These are phyloP conservation scores for Ruditapes philippinarum DNA, from an alignment of 1,140 invertebrate genomes.

Conservation along the genomic window DNA sequence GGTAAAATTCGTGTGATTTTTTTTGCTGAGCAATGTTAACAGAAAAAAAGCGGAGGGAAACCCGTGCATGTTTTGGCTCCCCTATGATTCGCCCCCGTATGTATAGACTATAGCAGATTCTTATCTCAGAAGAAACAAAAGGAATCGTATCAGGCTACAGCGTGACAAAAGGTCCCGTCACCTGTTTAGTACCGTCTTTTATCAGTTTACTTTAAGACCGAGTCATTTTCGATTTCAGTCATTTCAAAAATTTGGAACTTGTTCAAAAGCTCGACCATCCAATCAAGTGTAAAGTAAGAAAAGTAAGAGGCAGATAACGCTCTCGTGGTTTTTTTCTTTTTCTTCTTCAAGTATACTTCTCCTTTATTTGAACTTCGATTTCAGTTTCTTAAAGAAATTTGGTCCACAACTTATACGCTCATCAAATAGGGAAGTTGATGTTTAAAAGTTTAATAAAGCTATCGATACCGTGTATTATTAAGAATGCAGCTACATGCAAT, in stretches of 20 bases:
- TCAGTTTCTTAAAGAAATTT: conserved; percentile 14
- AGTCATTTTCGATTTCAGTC: conserved; percentile 15
- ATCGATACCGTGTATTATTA: conserved; percentile 14
- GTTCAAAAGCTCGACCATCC: conserved; percentile 2
- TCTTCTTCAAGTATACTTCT: neutral
- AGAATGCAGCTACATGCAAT: neutral
- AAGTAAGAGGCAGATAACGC: conserved; percentile 26
- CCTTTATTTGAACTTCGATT: conserved; percentile 1
- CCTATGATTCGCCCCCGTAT: neutral
- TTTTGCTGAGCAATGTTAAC: neutral
- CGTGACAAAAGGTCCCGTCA: conserved; percentile 33
- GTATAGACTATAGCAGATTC: neutral
- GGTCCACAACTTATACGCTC: neutral
- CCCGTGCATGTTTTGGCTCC: no score
- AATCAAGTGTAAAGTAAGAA: conserved; percentile 9
- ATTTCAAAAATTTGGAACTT: conserved; percentile 4
- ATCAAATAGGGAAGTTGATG: conserved; percentile 11
- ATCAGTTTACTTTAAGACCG: neutral
- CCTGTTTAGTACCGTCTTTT: conserved; percentile 31
- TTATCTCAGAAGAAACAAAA: conserved; percentile 44
- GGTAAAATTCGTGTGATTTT: neutral
- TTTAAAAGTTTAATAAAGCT: neutral
- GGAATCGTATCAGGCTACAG: conserved; percentile 35
- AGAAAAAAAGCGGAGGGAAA: neutral
- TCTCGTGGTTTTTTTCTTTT: no score